phyloP scores from a whole-genome alignment of 64 coral and sea anemone genomes.

The Hydrozoanthus tunicans region DNA sequence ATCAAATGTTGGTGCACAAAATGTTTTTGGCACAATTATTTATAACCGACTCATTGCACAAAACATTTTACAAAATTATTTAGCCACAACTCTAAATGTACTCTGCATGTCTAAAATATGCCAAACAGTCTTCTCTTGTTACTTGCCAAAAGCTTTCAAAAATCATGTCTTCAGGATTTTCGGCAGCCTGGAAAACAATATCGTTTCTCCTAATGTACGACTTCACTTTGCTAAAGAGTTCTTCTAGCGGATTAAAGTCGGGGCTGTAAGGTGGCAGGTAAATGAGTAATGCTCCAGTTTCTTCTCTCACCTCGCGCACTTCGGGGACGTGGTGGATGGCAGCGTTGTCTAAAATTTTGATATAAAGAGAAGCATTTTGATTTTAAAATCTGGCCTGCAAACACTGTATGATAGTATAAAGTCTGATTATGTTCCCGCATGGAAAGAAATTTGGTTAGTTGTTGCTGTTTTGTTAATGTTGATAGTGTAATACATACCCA shows the following conservation, averaged over 20 bases:
- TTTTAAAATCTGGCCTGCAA: slow-evolving; percentile 8
- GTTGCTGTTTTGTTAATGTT: neutral
- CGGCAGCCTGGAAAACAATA: slow-evolving; percentile 23
- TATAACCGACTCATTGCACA: slow-evolving; percentile 5
- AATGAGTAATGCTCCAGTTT: neutral
- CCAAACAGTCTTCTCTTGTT: slow-evolving; percentile 42
- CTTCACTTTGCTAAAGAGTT: slow-evolving; percentile 56
- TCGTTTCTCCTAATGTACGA: slow-evolving; percentile 14
- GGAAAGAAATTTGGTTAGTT: neutral
- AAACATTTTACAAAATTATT: neutral
- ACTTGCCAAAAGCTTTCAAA: slow-evolving; percentile 44
- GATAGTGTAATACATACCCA: slow-evolving; percentile 24
- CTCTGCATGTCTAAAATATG: slow-evolving; percentile 58
- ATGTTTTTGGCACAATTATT: neutral
- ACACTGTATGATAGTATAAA: slow-evolving; percentile 18
- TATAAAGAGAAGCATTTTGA: neutral
- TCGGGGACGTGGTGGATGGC: slow-evolving; percentile 36
- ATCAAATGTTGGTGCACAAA: too few species aligned
- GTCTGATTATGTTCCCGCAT: neutral
- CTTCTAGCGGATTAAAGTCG: slow-evolving; percentile 50
- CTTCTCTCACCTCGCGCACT: slow-evolving; percentile 22
- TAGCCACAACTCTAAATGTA: neutral
- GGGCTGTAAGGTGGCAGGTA: slow-evolving; percentile 52
- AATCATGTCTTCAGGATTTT: slow-evolving; percentile 17
- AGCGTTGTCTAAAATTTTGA: slow-evolving; percentile 44